These are phyloP conservation scores for Cephalophus harveyi DNA, from an alignment of 2,113 vertebrate species.

Conservation along the genomic window DNA sequence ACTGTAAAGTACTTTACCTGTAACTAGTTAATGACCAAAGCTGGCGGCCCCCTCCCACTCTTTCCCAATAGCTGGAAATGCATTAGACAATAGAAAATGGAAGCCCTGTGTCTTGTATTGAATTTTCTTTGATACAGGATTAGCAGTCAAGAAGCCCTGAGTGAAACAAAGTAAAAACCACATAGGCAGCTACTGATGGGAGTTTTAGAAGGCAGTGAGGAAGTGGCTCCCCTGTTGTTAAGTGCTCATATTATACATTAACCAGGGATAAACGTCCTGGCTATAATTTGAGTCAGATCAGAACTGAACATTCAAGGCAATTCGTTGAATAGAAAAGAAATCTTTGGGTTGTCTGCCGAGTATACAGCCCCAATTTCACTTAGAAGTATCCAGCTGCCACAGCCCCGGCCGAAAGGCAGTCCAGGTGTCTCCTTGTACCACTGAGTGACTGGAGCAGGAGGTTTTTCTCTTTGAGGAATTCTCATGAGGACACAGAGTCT, in stretches of 20 bases:
- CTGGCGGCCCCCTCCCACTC: neutral
- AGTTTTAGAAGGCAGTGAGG: neutral
- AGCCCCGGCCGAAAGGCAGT: accelerated
- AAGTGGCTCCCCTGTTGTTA: neutral
- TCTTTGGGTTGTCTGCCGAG: neutral
- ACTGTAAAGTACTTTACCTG: neutral
- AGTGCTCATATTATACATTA: neutral
- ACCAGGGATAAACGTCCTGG: too few relatives aligned
- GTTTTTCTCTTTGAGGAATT: neutral
- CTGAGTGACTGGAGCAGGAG: neutral
- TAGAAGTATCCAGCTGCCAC: neutral
- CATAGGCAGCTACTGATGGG: neutral
- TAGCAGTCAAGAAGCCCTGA: neutral
- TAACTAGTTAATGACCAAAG: neutral
- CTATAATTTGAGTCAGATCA: neutral
- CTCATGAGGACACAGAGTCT: neutral
- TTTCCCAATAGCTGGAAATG: neutral
- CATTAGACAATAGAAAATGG: neutral
- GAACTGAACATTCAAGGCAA: neutral
- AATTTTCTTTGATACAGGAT: neutral
- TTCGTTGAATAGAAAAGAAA: neutral
- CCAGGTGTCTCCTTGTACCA: neutral
- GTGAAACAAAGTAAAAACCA: neutral
- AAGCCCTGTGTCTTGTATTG: neutral
- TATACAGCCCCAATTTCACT: neutral